These are phyloP conservation scores for Microtus ochrogaster DNA, from an alignment of 2,113 vertebrate species.

Conservation along the genomic window DNA sequence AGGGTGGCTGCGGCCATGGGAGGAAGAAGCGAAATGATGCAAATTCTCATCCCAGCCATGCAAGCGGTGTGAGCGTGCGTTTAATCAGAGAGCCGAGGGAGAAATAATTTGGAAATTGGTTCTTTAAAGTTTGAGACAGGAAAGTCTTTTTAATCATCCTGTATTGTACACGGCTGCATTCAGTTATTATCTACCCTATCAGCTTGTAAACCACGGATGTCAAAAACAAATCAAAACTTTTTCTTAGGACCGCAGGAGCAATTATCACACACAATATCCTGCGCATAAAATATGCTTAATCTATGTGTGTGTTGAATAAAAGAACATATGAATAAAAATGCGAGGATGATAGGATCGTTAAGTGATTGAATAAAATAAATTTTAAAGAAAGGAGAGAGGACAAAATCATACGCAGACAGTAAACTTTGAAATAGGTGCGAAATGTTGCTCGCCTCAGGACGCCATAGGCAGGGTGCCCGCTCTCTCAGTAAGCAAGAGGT, in stretches of 20 bases:
- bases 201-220: constrained; percentile 12
- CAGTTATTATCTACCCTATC: constrained; percentile 3
- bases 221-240: not conserved
- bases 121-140: not conserved
- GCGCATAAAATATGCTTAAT: not conserved
- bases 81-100: not conserved
- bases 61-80: not conserved
- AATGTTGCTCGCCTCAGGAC: constrained; percentile 80
- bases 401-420: constrained; percentile 76
- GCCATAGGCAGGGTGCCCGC: constrained; percentile 70
- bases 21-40: not conserved
- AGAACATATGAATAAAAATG: constrained; percentile 44
- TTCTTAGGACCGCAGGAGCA: not conserved
- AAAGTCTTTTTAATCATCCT: constrained; percentile 27
- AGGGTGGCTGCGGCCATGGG: not conserved
- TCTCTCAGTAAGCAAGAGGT: constrained; percentile 75
- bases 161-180: not conserved
- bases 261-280: constrained; percentile 19
- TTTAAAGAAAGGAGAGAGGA: constrained; percentile 66
- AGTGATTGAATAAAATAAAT: constrained; percentile 67
- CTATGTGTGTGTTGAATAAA: constrained; percentile 50
- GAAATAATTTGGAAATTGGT: constrained; percentile 37
- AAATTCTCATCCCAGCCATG: not conserved
- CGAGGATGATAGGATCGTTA: not conserved
- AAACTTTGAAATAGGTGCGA: constrained; percentile 79